phyloP scores from a whole-genome alignment of 2,113 vertebrate genomes.

The Rhinolophus ferrumequinum region DNA sequence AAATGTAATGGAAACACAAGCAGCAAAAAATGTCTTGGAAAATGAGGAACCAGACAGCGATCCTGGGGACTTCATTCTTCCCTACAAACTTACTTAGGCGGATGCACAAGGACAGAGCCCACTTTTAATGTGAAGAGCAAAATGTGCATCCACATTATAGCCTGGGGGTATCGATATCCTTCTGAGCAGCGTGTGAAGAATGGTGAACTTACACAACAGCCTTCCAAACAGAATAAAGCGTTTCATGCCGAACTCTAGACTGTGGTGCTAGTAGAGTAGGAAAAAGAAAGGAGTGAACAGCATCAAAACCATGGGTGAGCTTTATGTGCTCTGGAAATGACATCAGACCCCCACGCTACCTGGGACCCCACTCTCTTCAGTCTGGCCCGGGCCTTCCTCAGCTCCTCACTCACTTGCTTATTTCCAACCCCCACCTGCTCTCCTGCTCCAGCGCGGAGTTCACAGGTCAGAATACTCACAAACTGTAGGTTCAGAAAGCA shows the following conservation, averaged over 20 bases:
- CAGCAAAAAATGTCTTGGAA: background rate
- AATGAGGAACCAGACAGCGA: background rate
- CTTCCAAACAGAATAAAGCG: background rate
- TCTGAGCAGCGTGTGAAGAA: background rate
- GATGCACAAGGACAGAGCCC: background rate
- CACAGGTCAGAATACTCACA: background rate
- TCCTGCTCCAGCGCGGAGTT: too few species aligned
- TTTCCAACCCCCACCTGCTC: background rate
- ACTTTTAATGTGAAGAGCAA: background rate
- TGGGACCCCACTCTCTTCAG: background rate
- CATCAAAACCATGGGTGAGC: background rate
- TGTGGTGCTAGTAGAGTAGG: background rate
- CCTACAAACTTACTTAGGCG: background rate
- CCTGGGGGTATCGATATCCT: background rate
- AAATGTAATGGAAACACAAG: background rate
- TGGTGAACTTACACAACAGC: rapidly evolving
- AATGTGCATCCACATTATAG: background rate
- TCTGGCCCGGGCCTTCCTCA: background rate
- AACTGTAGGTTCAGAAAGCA: background rate
- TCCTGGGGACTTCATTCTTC: background rate
- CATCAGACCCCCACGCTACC: background rate
- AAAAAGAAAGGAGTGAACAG: background rate
- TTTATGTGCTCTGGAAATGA: background rate
- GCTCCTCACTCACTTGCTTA: background rate
- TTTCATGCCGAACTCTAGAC: background rate